A percentile compares a stretch with the other conserved stretches of the same genome.
phyloP scores from a whole-genome alignment of 2,888 invertebrate genomes.

The Acrobasis suavella region DNA sequence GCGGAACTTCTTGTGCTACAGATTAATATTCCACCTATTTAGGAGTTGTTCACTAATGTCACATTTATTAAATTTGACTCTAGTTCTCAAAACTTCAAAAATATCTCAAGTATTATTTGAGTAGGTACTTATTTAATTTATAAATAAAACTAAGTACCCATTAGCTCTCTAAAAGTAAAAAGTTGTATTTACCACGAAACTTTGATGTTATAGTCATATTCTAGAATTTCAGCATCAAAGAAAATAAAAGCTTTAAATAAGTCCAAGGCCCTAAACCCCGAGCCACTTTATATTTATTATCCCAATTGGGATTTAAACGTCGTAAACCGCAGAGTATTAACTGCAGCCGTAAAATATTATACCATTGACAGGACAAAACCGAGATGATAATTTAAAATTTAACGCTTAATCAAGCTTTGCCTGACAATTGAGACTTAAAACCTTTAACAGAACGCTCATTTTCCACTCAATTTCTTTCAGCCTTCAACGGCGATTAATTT shows the following conservation, averaged over 20 bases:
- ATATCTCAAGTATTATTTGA: too few species aligned
- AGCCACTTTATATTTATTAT: slow-evolving; percentile 9
- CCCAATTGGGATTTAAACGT: slow-evolving; percentile 15
- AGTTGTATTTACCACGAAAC: too few species aligned
- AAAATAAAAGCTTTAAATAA: slow-evolving; percentile 1
- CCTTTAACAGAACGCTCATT: slow-evolving; percentile 60
- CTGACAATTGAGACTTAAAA: slow-evolving; percentile 71
- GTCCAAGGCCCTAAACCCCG: neutral
- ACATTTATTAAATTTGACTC: too few species aligned
- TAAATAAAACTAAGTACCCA: too few species aligned
- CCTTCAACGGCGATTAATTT: slow-evolving; percentile 65
- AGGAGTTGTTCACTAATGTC: too few species aligned
- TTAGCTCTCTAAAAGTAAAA: too few species aligned
- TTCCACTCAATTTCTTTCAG: slow-evolving; percentile 66
- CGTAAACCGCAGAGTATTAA: slow-evolving; percentile 20
- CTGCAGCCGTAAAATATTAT: slow-evolving; percentile 22
- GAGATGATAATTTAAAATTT: slow-evolving; percentile 74
- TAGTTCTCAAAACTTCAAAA: too few species aligned
- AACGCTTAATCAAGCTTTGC: slow-evolving; percentile 74
- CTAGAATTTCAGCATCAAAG: neutral
- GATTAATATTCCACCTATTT: neutral
- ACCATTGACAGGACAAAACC: slow-evolving; percentile 31
- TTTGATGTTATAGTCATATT: neutral
- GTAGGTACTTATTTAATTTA: too few species aligned
- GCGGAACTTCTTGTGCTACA: too few species aligned